These are phyloP conservation scores for Holothuria glaberrima DNA, from an alignment of 35 echinoderm and acorn worm species.

Conservation along the genomic window DNA sequence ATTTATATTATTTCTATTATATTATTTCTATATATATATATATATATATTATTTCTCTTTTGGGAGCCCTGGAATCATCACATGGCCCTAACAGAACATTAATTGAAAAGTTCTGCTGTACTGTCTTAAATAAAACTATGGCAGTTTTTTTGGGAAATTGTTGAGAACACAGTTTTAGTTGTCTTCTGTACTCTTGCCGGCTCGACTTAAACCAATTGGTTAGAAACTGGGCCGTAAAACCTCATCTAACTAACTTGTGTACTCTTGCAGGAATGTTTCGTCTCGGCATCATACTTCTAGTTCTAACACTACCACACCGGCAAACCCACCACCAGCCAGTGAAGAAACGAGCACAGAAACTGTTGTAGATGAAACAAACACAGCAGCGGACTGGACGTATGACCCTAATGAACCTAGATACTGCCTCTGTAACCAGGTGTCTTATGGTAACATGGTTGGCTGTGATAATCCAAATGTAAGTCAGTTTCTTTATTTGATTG, in stretches of 20 bases:
- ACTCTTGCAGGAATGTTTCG: slow-evolving; percentile 17
- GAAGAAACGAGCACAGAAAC: slow-evolving; percentile 27
- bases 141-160: no score
- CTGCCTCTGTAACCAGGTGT: slow-evolving; percentile 97
- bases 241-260: no score
- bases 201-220: no score
- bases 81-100: no score
- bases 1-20: no score
- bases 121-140: no score
- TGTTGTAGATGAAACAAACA: slow-evolving; percentile 18
- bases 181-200: neutral
- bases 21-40: no score
- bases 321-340: slow-evolving; percentile 53
- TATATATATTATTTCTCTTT: no score
- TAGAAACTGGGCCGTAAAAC: no score
- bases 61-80: no score
- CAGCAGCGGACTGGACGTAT: slow-evolving; percentile 76
- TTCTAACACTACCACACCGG: slow-evolving; percentile 50
- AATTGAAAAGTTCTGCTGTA: no score
- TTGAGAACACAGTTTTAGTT: neutral
- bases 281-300: slow-evolving; percentile 47
- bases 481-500: neutral
- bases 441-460: slow-evolving; percentile 99
- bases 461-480: slow-evolving; percentile 99
- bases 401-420: slow-evolving; percentile 98